These are phyloP conservation scores for Piaya cayana DNA, from an alignment of 2,113 vertebrate genomes.

Conservation along the genomic window DNA sequence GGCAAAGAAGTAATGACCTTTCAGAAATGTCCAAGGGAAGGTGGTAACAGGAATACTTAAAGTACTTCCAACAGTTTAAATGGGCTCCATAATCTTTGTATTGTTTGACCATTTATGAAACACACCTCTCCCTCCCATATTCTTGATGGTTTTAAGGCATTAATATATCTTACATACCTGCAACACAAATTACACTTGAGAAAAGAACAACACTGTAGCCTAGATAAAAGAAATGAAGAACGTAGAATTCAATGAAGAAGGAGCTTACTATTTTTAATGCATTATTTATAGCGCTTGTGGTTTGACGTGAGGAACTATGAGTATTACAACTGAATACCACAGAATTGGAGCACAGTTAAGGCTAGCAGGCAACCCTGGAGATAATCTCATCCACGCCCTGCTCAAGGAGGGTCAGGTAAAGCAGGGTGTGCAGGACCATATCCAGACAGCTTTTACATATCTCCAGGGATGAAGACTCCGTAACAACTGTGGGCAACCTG, in stretches of 20 bases:
- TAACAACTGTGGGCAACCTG: not conserved
- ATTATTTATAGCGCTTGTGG: not conserved
- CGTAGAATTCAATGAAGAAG: not conserved
- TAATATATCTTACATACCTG: not conserved
- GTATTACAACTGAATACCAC: not conserved
- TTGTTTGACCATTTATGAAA: not conserved
- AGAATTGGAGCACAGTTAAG: not conserved
- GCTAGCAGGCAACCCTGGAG: not conserved
- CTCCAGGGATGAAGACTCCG: not conserved
- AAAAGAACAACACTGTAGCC: not conserved
- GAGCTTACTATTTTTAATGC: not conserved
- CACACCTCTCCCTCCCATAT: not conserved
- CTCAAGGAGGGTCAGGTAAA: not conserved
- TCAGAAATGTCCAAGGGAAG: not conserved
- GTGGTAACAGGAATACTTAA: not conserved
- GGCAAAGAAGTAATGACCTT: not conserved
- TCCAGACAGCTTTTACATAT: not conserved
- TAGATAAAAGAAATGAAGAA: not conserved
- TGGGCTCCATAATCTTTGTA: not conserved
- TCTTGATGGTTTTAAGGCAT: not conserved
- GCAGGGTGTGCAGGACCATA: not conserved
- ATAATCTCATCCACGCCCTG: rapidly evolving
- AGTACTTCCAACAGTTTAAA: not conserved
- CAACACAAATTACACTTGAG: not conserved
- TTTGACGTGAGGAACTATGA: not conserved